A percentile compares a stretch with the other conserved stretches of the same genome.
Conservation (phyloP, 2,888 invertebrate species). For the Strigamia transsilvanica region DNA sequence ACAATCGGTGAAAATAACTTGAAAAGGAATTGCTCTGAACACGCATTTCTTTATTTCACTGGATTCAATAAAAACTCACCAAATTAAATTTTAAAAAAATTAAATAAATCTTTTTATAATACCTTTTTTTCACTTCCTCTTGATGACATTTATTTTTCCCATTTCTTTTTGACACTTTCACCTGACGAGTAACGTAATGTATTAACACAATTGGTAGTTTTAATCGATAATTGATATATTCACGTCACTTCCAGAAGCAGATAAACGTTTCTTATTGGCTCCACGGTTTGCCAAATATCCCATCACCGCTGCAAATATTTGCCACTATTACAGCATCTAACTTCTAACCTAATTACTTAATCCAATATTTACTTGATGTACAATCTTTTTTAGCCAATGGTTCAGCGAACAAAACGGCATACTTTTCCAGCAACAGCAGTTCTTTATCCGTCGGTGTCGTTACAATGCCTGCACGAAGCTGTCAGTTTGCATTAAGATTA, state of each 20-base stretch:
- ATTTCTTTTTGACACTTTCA: not conserved
- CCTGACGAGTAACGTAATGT: not conserved
- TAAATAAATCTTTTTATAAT: too few species aligned
- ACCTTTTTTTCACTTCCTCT: not conserved
- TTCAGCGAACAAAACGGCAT: conserved; percentile 10
- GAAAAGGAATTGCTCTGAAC: not conserved
- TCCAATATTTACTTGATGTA: not conserved
- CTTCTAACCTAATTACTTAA: too few species aligned
- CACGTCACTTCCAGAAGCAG: not conserved
- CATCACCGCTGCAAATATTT: not conserved
- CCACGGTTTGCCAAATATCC: not conserved
- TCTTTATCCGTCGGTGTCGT: not conserved
- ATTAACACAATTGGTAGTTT: not conserved
- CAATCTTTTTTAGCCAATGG: not conserved
- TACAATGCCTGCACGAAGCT: not conserved
- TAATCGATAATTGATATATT: not conserved
- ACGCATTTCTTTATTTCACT: not conserved
- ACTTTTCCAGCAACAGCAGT: not conserved
- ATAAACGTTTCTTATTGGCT: not conserved
- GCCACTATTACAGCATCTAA: too few species aligned
- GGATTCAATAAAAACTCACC: too few species aligned
- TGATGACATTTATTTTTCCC: not conserved
- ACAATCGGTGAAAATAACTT: conserved; percentile 5
- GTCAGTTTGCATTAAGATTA: not conserved
- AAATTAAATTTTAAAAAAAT: too few species aligned